These are phyloP conservation scores for Drosophila hydei DNA, from an alignment of 1,140 invertebrate genomes.

Conservation along the genomic window DNA sequence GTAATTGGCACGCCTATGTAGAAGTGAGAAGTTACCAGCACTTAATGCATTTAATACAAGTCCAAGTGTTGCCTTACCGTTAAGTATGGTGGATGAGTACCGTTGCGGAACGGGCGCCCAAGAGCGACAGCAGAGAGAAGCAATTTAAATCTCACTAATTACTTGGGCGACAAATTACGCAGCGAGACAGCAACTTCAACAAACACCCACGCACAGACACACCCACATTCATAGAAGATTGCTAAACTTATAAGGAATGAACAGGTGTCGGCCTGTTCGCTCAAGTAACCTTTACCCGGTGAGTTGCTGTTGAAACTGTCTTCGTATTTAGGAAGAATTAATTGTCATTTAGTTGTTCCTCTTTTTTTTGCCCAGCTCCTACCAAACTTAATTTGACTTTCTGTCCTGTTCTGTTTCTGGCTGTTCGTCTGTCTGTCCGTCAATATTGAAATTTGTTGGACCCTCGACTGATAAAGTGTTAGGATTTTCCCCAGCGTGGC, in stretches of 20 bases:
- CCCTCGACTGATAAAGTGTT: too few relatives aligned
- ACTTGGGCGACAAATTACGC: conserved; percentile 83
- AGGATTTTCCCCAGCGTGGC: too few relatives aligned
- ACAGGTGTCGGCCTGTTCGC: conserved; percentile 40
- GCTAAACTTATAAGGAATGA: conserved; percentile 35
- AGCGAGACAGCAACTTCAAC: conserved; percentile 24
- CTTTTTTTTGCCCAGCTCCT: neutral
- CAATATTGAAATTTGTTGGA: too few relatives aligned
- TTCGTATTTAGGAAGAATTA: conserved; percentile 73
- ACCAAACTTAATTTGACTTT: conserved; percentile 5
- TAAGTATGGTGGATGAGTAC: conserved; percentile 19
- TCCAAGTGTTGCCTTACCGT: conserved; percentile 58
- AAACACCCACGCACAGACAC: conserved; percentile 8
- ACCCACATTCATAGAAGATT: conserved; percentile 31
- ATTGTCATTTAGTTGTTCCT: conserved; percentile 70
- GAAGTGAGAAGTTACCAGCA: conserved; percentile 70
- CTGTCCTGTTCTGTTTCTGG: too few relatives aligned
- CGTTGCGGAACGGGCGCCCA: conserved; percentile 1
- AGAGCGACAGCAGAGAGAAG: conserved; percentile 54
- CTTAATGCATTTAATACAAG: conserved; percentile 80
- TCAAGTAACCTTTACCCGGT: neutral
- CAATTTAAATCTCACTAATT: conserved; percentile 84
- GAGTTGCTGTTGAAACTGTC: conserved; percentile 21
- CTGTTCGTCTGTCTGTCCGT: too few relatives aligned
- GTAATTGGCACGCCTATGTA: conserved; percentile 80